phyloP scores from a whole-genome alignment of 2,888 invertebrate genomes.

The Brenthis hecate region DNA sequence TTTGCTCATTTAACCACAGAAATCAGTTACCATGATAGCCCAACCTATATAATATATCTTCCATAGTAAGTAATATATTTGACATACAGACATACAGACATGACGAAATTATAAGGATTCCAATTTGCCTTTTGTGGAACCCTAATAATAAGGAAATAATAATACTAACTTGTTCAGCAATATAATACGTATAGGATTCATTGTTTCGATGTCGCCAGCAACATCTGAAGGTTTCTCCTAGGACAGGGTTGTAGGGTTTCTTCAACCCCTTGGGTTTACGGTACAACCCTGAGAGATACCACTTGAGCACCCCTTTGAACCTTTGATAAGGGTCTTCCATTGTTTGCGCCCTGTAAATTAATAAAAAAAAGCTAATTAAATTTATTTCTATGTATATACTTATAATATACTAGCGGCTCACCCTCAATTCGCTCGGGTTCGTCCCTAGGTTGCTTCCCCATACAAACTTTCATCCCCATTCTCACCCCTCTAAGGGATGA shows the following conservation, averaged over 20 bases:
- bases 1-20: no score
- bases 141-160: not conserved
- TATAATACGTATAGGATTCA: conserved; percentile 93
- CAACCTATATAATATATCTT: no score
- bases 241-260: conserved; percentile 97
- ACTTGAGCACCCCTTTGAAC: conserved; percentile 93
- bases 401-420: no score
- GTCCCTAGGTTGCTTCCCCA: no score
- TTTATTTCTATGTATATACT: no score
- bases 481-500: no score
- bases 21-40: no score
- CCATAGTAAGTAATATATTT: no score
- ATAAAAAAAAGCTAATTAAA: not conserved
- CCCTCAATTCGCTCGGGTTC: no score
- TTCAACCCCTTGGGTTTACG: conserved; percentile 97
- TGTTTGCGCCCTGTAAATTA: conserved; percentile 86
- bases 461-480: no score
- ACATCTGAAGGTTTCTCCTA: conserved; percentile 96
- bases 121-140: not conserved
- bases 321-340: conserved; percentile 94
- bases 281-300: conserved; percentile 96
- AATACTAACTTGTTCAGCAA: conserved; percentile 91
- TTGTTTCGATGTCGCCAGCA: conserved; percentile 91
- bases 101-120: not conserved
- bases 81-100: not conserved